Evolutionary conservation across 2,113 vertebrate genomes (phyloP).

Genomic region (Beaufortia kweichowensis): DNA sequence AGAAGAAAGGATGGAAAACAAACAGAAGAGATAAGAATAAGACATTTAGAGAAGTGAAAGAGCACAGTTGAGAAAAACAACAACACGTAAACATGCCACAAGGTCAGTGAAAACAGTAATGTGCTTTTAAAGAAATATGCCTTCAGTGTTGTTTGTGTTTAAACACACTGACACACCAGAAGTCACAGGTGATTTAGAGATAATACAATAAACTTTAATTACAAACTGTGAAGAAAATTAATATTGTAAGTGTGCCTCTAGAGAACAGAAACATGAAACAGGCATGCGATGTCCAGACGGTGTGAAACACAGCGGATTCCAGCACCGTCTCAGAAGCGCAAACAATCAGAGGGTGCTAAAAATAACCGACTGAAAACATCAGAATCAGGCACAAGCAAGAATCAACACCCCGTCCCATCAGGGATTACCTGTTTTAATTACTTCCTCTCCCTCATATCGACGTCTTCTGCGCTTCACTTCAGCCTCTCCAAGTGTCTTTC

Average conservation of each 20-base stretch:
- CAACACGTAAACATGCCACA: too few species aligned
- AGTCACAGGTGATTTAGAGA: constrained; percentile 20
- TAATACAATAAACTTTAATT: constrained; percentile 11
- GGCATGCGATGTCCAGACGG: constrained; percentile 37
- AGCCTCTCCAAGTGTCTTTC: constrained; percentile 55
- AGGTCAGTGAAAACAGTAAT: too few species aligned
- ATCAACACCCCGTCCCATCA: constrained; percentile 55
- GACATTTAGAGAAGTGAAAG: too few species aligned
- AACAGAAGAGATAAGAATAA: too few species aligned
- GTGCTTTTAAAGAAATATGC: too few species aligned
- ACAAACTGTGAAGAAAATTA: constrained; percentile 7
- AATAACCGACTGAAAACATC: constrained; percentile 47
- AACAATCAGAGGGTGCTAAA: constrained; percentile 43
- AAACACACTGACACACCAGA: background rate
- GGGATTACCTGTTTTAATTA: constrained; percentile 64
- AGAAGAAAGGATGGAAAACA: too few species aligned
- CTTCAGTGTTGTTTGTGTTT: too few species aligned
- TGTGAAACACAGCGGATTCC: constrained; percentile 34
- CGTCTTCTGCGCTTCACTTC: constrained; percentile 46
- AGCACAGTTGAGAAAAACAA: too few species aligned
- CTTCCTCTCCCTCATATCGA: constrained; percentile 57
- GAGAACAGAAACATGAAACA: constrained; percentile 13
- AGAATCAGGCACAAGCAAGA: constrained; percentile 47
- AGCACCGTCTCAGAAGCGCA: constrained; percentile 22
- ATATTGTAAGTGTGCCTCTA: constrained; percentile 12